Evolutionary conservation across 1,140 invertebrate genomes (phyloP).

Genomic region (Vanessa atalanta): DNA sequence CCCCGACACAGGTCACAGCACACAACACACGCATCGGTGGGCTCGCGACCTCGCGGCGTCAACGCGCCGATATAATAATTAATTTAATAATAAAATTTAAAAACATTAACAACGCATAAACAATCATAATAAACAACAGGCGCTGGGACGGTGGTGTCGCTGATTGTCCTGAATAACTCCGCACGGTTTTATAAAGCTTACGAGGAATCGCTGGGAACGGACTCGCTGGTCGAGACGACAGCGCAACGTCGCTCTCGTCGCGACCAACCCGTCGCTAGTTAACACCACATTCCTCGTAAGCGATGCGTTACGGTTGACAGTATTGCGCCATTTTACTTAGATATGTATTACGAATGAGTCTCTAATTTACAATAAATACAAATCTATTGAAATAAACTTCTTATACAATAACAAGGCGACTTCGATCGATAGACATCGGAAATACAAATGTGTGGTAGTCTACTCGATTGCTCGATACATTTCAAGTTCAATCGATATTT

Average conservation of each 20-base stretch:
- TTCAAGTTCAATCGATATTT: constrained; percentile 10
- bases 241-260: not conserved
- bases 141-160: constrained; percentile 39
- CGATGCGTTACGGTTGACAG: not conserved
- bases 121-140: constrained; percentile 41
- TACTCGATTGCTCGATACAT: constrained; percentile 12
- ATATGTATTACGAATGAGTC: constrained; percentile 46
- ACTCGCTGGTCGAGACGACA: not conserved
- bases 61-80: constrained; percentile 1
- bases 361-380: constrained; percentile 13
- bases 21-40: not conserved
- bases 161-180: constrained; percentile 20
- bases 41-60: constrained; percentile 9
- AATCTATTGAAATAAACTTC: constrained; percentile 30
- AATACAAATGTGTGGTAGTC: constrained; percentile 19
- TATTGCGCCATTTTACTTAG: constrained; percentile 41
- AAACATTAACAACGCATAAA: constrained; percentile 50
- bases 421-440: constrained; percentile 10
- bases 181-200: constrained; percentile 2
- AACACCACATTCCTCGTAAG: not conserved
- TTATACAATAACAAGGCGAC: constrained; percentile 23
- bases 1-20: not conserved
- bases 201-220: not conserved
- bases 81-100: constrained; percentile 46
- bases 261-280: not conserved